Percentiles rank a stretch among this genome's conserved stretches.
Evolutionary conservation across 1,140 invertebrate species (phyloP).

Genomic region (Akabosia matsudoensis): DNA sequence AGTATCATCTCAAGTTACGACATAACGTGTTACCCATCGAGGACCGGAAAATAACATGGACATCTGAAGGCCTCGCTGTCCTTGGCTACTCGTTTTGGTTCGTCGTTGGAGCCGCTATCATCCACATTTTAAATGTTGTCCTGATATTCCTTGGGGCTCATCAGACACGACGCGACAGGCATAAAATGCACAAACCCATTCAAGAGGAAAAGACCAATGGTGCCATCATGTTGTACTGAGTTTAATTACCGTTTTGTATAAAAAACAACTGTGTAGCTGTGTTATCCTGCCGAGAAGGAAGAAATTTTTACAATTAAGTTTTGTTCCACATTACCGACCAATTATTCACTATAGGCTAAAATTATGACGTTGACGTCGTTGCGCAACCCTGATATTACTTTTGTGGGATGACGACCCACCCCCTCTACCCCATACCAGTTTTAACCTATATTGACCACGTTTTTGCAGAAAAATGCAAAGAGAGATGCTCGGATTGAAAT

Average conservation of each 20-base stretch:
- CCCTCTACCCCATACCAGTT: no score
- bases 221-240: slow-evolving; percentile 77
- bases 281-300: no score
- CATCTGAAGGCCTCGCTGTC: slow-evolving; percentile 63
- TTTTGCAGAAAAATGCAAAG: no score
- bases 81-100: slow-evolving; percentile 80
- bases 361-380: no score
- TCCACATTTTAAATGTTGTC: slow-evolving; percentile 71
- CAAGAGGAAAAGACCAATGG: slow-evolving; percentile 77
- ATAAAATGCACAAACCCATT: slow-evolving; percentile 59
- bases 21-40: slow-evolving; percentile 73
- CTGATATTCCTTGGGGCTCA: slow-evolving; percentile 69
- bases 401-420: no score
- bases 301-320: no score
- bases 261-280: background rate
- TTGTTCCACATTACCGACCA: no score
- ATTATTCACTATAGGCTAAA: no score
- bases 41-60: slow-evolving; percentile 70
- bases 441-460: no score
- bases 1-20: slow-evolving; percentile 70
- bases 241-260: slow-evolving; percentile 36
- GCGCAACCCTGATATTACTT: no score
- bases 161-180: slow-evolving; percentile 57
- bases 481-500: no score
- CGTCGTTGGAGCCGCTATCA: slow-evolving; percentile 66